phyloP scores from a whole-genome alignment of 2,888 invertebrate genomes.

The Euphydryas editha region DNA sequence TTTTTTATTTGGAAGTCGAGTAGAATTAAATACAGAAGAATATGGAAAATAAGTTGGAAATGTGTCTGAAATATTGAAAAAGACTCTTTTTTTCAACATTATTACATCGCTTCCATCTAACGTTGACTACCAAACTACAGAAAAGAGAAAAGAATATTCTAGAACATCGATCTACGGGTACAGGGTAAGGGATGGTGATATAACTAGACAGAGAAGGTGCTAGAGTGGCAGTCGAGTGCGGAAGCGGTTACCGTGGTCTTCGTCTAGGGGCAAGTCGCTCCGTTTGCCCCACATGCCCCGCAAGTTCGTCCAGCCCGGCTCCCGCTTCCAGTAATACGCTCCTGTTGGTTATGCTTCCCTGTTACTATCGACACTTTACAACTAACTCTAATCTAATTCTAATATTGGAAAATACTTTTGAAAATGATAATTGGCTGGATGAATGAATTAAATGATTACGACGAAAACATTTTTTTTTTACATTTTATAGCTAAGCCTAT shows the following conservation, averaged over 20 bases:
- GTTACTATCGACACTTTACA: slow-evolving; percentile 16
- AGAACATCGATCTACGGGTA: slow-evolving; percentile 6
- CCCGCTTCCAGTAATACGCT: slow-evolving; percentile 89
- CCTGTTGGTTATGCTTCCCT: slow-evolving; percentile 70
- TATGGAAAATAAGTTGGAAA: too few relatives aligned
- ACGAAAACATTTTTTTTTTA: too few relatives aligned
- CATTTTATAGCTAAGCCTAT: too few relatives aligned
- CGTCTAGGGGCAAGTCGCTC: slow-evolving; percentile 58
- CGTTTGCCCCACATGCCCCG: slow-evolving; percentile 92
- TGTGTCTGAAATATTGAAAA: too few relatives aligned
- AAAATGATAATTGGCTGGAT: too few relatives aligned
- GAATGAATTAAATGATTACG: too few relatives aligned
- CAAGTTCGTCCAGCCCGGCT: slow-evolving; percentile 91
- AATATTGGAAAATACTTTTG: too few relatives aligned
- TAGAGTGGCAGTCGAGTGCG: slow-evolving; percentile 15
- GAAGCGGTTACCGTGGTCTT: slow-evolving; percentile 66
- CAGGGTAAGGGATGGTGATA: neutral
- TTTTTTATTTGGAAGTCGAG: too few relatives aligned
- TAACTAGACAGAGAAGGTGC: slow-evolving; percentile 5
- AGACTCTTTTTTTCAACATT: too few relatives aligned
- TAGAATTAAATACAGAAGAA: too few relatives aligned
- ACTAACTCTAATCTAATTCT: neutral
- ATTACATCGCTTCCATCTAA: too few relatives aligned
- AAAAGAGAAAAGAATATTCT: neutral
- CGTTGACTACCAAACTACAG: too few relatives aligned